phyloP scores from a whole-genome alignment of 2,113 vertebrate species.

The Pterophyllum scalare region DNA sequence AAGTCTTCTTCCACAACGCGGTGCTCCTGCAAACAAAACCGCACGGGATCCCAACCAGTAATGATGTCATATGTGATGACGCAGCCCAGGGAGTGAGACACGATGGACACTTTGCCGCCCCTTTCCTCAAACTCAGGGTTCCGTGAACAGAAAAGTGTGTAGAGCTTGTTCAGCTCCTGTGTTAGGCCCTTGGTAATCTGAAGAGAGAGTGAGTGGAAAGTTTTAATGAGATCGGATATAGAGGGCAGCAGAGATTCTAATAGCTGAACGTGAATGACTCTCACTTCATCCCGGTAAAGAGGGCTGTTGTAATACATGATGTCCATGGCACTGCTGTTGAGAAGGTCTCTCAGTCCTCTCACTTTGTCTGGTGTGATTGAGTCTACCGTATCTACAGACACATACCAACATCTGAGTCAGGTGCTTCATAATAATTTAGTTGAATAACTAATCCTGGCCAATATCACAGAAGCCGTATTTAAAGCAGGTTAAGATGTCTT shows the following conservation, averaged over 20 bases:
- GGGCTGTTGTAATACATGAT: slow-evolving; percentile 99
- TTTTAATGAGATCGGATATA: background rate
- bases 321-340: slow-evolving; percentile 99
- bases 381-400: slow-evolving; percentile 91
- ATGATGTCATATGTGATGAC: slow-evolving; percentile 99
- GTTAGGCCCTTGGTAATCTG: slow-evolving; percentile 97
- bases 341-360: slow-evolving; percentile 93
- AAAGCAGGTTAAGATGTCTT: background rate
- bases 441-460: background rate
- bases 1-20: slow-evolving; percentile 86
- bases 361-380: slow-evolving; percentile 98
- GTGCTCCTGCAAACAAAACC: slow-evolving; percentile 91
- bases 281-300: slow-evolving; percentile 94
- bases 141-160: slow-evolving; percentile 95
- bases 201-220: background rate
- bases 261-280: slow-evolving; percentile 10
- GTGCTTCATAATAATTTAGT: background rate
- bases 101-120: slow-evolving; percentile 96
- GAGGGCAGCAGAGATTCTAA: background rate
- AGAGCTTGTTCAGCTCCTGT: slow-evolving; percentile 94
- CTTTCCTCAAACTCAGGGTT: slow-evolving; percentile 93
- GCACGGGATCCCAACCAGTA: slow-evolving; percentile 96
- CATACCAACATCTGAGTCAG: background rate
- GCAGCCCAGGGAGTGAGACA: slow-evolving; percentile 96
- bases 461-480: background rate